phyloP scores from a whole-genome alignment of 2,888 invertebrate genomes.

The Catocala nupta region DNA sequence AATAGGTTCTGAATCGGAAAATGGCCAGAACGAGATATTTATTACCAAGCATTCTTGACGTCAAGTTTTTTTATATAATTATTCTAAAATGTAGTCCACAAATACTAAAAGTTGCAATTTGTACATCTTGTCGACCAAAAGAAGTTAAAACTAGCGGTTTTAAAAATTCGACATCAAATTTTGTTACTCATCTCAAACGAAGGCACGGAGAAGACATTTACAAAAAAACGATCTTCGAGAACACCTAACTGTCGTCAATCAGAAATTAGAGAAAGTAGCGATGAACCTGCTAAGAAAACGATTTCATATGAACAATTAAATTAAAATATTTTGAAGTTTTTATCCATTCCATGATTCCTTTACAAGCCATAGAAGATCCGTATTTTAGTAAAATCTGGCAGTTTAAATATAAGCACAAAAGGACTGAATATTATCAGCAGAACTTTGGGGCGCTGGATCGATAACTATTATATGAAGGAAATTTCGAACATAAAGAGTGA shows the following conservation, averaged over 20 bases:
- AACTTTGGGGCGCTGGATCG: constrained; percentile 17
- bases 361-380: constrained; percentile 22
- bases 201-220: constrained; percentile 19
- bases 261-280: neutral
- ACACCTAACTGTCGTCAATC: neutral
- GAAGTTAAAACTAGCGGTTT: constrained; percentile 21
- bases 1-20: no score
- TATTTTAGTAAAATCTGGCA: constrained; percentile 21
- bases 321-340: constrained; percentile 22
- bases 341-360: constrained; percentile 27
- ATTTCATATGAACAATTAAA: constrained; percentile 20
- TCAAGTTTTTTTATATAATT: constrained; percentile 11
- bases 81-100: constrained; percentile 19
- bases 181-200: constrained; percentile 29
- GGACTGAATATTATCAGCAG: constrained; percentile 16
- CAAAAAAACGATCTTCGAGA: constrained; percentile 5
- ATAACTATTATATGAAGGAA: constrained; percentile 16
- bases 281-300: neutral
- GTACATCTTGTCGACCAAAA: constrained; percentile 16
- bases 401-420: constrained; percentile 18
- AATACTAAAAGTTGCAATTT: constrained; percentile 2
- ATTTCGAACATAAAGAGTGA: constrained; percentile 7
- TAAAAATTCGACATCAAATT: constrained; percentile 21
- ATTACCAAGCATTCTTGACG: constrained; percentile 1
- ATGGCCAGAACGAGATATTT: no score